phyloP scores from a whole-genome alignment of 2,113 vertebrate genomes.

The Xiphophorus hellerii region DNA sequence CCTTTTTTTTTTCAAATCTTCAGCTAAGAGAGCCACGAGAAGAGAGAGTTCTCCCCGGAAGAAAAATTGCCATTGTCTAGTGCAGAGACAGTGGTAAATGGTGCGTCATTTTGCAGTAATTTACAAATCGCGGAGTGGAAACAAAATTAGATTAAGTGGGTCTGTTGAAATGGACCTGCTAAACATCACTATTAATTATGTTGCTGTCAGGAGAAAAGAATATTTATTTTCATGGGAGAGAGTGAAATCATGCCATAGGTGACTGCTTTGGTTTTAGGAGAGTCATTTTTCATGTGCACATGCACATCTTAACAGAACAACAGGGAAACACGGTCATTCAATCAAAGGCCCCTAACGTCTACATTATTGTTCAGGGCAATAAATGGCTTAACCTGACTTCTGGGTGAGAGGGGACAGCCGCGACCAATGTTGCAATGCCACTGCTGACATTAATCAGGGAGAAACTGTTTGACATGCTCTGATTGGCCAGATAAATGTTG shows the following conservation, averaged over 20 bases:
- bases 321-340: slow-evolving; percentile 64
- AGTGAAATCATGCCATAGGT: slow-evolving; percentile 72
- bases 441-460: slow-evolving; percentile 68
- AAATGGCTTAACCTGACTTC: slow-evolving; percentile 70
- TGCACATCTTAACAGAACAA: slow-evolving; percentile 56
- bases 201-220: slow-evolving; percentile 75
- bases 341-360: slow-evolving; percentile 78
- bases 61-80: slow-evolving; percentile 80
- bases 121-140: slow-evolving; percentile 85
- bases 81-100: slow-evolving; percentile 82
- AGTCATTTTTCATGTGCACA: slow-evolving; percentile 73
- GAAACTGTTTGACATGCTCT: slow-evolving; percentile 56
- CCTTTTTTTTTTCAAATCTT: slow-evolving; percentile 50
- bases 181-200: slow-evolving; percentile 85
- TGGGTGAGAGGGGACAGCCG: slow-evolving; percentile 56
- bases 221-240: slow-evolving; percentile 78
- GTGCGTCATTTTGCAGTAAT: slow-evolving; percentile 81
- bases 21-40: slow-evolving; percentile 48
- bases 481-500: slow-evolving; percentile 66
- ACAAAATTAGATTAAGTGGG: slow-evolving; percentile 86
- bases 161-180: slow-evolving; percentile 81
- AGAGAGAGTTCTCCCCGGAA: slow-evolving; percentile 67
- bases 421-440: slow-evolving; percentile 58
- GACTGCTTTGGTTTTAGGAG: slow-evolving; percentile 66
- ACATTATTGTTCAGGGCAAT: slow-evolving; percentile 71